Conservation (phyloP, 1,140 invertebrate genomes). For the Trichoplusia ni region DNA sequence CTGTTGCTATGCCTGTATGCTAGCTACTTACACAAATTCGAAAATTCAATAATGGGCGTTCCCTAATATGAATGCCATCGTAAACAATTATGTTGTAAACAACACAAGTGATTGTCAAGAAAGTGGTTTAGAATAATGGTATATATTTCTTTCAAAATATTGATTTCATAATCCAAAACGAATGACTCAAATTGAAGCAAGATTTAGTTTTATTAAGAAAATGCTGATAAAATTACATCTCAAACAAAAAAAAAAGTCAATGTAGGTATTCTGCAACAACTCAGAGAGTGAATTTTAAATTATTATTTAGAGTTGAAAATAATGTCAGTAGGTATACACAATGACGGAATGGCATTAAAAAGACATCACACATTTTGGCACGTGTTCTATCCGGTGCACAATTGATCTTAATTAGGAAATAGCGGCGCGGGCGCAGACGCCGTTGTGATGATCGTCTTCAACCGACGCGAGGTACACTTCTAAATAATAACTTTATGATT, state of each 20-base stretch:
- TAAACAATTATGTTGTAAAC: too few species aligned
- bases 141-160: too few species aligned
- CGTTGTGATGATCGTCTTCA: constrained; percentile 48
- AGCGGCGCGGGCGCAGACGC: constrained; percentile 49
- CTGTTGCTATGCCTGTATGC: too few species aligned
- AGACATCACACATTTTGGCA: constrained; percentile 73
- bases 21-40: too few species aligned
- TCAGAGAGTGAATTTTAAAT: too few species aligned
- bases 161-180: too few species aligned
- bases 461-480: constrained; percentile 7
- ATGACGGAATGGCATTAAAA: constrained; percentile 63
- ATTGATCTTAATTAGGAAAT: constrained; percentile 79
- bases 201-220: background rate
- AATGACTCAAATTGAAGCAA: too few species aligned
- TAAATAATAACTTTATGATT: background rate
- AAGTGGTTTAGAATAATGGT: too few species aligned
- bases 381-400: constrained; percentile 76
- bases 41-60: too few species aligned
- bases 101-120: too few species aligned
- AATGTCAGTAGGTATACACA: constrained; percentile 35
- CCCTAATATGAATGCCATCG: too few species aligned
- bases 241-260: background rate
- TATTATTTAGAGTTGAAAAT: background rate
- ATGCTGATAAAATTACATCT: background rate
- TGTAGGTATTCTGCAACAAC: too few species aligned